Percentiles rank a stretch among this genome's conserved stretches.
Conservation (phyloP, 2,113 vertebrate species). For the Gymnobelideus leadbeateri region DNA sequence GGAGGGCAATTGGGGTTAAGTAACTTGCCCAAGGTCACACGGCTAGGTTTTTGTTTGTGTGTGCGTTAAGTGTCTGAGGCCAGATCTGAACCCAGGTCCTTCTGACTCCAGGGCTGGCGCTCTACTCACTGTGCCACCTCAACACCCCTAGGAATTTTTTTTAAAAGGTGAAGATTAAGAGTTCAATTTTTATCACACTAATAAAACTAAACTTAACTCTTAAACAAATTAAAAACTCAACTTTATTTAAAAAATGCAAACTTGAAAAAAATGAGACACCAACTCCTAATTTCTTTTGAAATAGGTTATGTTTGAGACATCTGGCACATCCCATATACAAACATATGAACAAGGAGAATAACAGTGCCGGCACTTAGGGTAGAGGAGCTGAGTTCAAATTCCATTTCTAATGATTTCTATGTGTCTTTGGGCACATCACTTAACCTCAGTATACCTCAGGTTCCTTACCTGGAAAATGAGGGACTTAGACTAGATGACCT, state of each 20-base stretch:
- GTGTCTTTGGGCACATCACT: background rate
- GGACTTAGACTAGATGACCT: background rate
- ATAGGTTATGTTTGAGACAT: background rate
- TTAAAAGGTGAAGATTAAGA: background rate
- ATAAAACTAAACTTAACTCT: background rate
- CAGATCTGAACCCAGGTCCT: no score
- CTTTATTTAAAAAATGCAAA: background rate
- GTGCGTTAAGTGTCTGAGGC: no score
- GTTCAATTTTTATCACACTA: background rate
- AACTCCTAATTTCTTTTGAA: background rate
- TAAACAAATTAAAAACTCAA: background rate
- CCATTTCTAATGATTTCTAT: background rate
- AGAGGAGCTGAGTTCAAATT: background rate
- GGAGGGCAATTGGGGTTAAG: no score
- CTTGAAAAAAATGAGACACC: background rate
- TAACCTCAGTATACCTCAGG: background rate
- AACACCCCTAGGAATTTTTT: background rate
- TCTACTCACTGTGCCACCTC: no score
- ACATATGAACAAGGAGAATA: background rate
- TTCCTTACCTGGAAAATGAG: background rate
- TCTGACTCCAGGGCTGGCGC: no score
- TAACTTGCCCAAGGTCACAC: no score
- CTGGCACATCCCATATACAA: background rate
- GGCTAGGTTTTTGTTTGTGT: no score
- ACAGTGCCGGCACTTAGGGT: background rate